Evolutionary conservation across 2,797 vertebrate genomes (phyloP), one percentile per base, ranked within the genome.

Genomic region (Gastrophryne carolinensis): DNA sequence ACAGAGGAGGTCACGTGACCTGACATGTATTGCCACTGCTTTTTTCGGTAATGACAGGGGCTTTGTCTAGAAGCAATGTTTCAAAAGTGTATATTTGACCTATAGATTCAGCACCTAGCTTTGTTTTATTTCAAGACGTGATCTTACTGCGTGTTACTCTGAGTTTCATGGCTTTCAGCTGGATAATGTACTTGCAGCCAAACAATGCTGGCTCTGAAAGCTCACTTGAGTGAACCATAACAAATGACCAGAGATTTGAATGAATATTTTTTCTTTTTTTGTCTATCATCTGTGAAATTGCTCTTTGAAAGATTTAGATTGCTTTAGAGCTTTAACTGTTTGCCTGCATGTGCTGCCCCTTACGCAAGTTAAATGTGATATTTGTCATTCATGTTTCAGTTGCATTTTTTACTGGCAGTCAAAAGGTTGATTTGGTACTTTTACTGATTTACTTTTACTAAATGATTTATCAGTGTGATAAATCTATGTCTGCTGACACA

Each of bases 71-170:
- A 53, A 54, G 53, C 21, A 41, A 32, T 23, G 53, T 54, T 53
- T 30, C 17, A 73, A 10, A 54, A 53, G 24, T 29, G 17, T 24
- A 78, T 80, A 78, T 80, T 82, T 82, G 81, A 60, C 39, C 4
- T 29, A 62, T 19, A 0, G 23, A 24, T 65, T 73, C 73, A 61
- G 57, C 6, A 77, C 67, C 72, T 39, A 70, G 11, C 4, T 32
- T 76, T 80, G 80, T 32, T 73, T 69, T 11, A 58, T 67, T 69
- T 73, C 30, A 80, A 32, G 53, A 72, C 64, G 79, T 80, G 64
- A 23, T 72, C 29, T 4, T 74, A 4, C 73, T 80, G 49, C 54
- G 81, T 47, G 29, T 1, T 70, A 73, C 6, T 8, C 52, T 54
- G 1, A 11, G 64, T 12, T 68, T 0, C 65, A 68, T 80, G 35